A percentile compares a stretch with the other conserved stretches of the same genome.
phyloP scores from a whole-genome alignment of 2,797 vertebrate species.

The Pipistrellus pygmaeus region DNA sequence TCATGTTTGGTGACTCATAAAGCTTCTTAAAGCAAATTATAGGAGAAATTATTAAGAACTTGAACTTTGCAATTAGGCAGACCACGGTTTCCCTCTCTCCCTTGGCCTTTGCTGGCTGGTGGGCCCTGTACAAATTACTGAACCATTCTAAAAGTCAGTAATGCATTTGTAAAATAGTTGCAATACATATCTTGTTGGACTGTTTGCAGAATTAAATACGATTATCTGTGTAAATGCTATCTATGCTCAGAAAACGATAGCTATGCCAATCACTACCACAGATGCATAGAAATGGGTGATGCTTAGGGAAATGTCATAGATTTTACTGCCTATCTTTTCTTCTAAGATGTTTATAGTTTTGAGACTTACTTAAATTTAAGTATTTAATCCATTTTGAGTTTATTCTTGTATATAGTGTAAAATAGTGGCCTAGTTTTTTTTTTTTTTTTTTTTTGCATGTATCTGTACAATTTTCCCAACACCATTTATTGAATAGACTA shows the following conservation, averaged over 20 bases:
- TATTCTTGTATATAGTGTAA: neutral
- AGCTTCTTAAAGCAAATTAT: conserved; percentile 64
- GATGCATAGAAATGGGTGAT: neutral
- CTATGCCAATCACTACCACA: neutral
- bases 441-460: neutral
- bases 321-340: neutral
- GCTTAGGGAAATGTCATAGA: neutral
- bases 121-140: neutral
- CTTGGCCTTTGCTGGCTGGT: neutral
- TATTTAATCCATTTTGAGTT: neutral
- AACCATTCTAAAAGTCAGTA: neutral
- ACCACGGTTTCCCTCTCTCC: neutral
- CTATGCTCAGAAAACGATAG: neutral
- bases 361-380: neutral
- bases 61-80: conserved; percentile 24
- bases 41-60: conserved; percentile 25
- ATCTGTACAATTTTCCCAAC: neutral
- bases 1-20: conserved; percentile 65
- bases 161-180: neutral
- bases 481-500: neutral
- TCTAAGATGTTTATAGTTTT: neutral
- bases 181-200: neutral
- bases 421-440: neutral
- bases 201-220: conserved; percentile 17
- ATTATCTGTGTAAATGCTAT: neutral